These are phyloP conservation scores for Lymantria monacha DNA, from an alignment of 2,888 invertebrate genomes.

Conservation along the genomic window DNA sequence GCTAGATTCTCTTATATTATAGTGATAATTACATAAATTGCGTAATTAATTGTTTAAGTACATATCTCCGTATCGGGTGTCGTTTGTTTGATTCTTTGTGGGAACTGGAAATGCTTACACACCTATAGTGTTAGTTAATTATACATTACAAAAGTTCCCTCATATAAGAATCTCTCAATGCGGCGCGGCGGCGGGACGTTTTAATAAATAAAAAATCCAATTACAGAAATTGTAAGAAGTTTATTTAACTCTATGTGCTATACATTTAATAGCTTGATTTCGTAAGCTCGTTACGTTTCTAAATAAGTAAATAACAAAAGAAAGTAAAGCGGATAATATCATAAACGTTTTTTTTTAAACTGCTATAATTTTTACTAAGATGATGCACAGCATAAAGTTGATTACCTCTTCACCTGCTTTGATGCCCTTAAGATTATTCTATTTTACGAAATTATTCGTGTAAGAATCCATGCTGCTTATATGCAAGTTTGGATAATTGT, in stretches of 20 bases:
- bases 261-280: conserved; percentile 21
- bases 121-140: no score
- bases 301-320: conserved; percentile 22
- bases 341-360: conserved; percentile 22
- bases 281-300: conserved; percentile 14
- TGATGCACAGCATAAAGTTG: conserved; percentile 42
- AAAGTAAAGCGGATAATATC: conserved; percentile 36
- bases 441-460: conserved; percentile 68
- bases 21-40: no score
- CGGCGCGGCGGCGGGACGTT: no score
- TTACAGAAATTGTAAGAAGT: not conserved
- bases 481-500: conserved; percentile 47
- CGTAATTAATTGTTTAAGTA: no score
- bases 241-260: not conserved
- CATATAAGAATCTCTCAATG: no score
- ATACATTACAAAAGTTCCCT: no score
- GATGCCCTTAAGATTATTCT: conserved; percentile 67
- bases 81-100: no score
- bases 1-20: no score
- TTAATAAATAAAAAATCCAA: not conserved
- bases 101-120: no score
- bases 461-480: conserved; percentile 53
- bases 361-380: conserved; percentile 32
- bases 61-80: no score
- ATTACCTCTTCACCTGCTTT: conserved; percentile 47